phyloP scores from a whole-genome alignment of 1,140 invertebrate species.

The Lepidurus couesii region DNA sequence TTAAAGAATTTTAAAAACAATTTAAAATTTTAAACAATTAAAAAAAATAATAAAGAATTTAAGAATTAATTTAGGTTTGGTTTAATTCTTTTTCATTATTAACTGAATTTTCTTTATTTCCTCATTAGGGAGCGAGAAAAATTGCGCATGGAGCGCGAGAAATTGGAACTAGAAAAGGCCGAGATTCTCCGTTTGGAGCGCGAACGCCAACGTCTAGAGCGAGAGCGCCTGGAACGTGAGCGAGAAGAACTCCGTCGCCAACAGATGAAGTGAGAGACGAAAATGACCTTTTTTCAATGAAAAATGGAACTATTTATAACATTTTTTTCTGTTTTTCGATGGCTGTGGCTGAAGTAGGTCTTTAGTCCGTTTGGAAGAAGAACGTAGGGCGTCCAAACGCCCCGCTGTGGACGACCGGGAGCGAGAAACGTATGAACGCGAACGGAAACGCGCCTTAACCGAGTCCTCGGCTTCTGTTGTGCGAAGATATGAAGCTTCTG shows the following conservation, averaged over 20 bases:
- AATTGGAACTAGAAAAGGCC: conserved; percentile 69
- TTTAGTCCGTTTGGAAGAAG: conserved; percentile 36
- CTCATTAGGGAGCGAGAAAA: conserved; percentile 63
- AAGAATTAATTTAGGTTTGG: no score
- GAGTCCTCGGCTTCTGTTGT: background rate
- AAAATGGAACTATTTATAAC: background rate
- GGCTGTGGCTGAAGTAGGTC: conserved; percentile 20
- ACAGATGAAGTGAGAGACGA: conserved; percentile 53
- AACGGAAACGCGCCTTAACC: background rate
- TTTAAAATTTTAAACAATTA: no score
- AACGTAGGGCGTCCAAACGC: conserved; percentile 36
- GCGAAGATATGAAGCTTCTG: conserved; percentile 23
- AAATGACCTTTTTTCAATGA: background rate
- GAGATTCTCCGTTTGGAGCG: conserved; percentile 72
- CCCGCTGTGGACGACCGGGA: conserved; percentile 37
- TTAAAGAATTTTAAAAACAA: no score
- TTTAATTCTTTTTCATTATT: conserved; percentile 29
- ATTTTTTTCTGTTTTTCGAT: background rate
- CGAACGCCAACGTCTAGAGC: conserved; percentile 69
- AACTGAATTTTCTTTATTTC: conserved; percentile 26
- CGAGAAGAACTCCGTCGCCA: conserved; percentile 72
- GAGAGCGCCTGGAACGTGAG: conserved; percentile 75
- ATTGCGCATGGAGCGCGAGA: conserved; percentile 65
- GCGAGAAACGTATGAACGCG: background rate
- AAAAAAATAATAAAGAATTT: no score